Conservation (phyloP, 2,113 vertebrate genomes). For the Epinephelus cyanopodus region DNA sequence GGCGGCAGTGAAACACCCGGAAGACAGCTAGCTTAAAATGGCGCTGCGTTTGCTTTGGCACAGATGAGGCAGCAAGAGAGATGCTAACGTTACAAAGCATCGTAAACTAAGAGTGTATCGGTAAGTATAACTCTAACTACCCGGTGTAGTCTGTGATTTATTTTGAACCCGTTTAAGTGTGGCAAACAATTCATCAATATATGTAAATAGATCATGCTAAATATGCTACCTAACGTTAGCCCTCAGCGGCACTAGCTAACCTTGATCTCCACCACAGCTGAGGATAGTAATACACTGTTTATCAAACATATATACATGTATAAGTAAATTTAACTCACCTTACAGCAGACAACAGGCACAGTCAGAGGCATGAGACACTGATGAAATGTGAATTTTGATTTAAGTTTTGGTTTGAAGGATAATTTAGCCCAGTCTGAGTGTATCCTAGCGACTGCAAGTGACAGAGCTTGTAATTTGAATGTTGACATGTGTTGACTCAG, state of each 20-base stretch:
- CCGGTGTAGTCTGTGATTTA: background rate
- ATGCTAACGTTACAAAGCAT: background rate
- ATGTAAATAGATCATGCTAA: background rate
- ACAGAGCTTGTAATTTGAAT: no score
- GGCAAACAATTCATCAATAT: background rate
- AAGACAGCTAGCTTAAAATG: background rate
- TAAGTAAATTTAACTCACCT: slow-evolving; percentile 13
- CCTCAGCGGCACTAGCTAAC: background rate
- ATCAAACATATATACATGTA: background rate
- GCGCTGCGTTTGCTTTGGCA: background rate
- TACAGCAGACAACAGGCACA: no score
- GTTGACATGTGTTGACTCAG: no score
- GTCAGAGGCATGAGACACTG: no score
- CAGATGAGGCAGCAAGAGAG: background rate
- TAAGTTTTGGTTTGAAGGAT: background rate
- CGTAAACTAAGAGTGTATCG: background rate
- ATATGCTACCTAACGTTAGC: background rate
- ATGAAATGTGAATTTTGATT: background rate
- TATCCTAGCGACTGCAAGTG: slow-evolving; percentile 1
- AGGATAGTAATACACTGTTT: background rate
- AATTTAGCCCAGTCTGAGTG: background rate
- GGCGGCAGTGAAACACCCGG: background rate
- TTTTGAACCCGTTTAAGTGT: background rate
- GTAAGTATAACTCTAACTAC: background rate
- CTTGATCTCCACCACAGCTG: background rate